Evolutionary conservation across 1,140 invertebrate genomes (phyloP).

Genomic region (Drosophila auraria): DNA sequence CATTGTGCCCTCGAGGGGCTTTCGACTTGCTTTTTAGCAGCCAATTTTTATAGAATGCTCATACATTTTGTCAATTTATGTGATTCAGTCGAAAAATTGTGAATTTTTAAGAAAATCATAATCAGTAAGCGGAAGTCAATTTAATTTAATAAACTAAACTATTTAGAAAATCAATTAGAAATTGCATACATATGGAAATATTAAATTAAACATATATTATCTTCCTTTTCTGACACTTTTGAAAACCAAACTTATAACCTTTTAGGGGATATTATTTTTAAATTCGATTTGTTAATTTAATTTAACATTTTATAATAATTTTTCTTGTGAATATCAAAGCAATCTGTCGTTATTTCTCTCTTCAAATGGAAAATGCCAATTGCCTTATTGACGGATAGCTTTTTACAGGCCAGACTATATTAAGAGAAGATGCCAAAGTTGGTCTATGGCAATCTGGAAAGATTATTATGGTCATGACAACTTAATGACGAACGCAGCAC

Average conservation of each 20-base stretch:
- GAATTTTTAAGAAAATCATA: constrained; percentile 4
- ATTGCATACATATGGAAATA: neutral
- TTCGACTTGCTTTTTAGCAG: too few relatives aligned
- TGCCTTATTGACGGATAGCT: constrained; percentile 54
- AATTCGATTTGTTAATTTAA: neutral
- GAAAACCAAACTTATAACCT: neutral
- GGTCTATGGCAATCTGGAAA: constrained; percentile 29
- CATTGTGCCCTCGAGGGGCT: too few relatives aligned
- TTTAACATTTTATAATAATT: constrained; percentile 14
- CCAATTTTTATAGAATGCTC: neutral
- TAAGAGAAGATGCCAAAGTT: constrained; percentile 20
- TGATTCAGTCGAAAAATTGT: neutral
- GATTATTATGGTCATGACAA: constrained; percentile 50
- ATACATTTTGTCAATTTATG: neutral
- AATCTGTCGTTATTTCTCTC: constrained; percentile 7
- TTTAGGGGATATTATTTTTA: neutral
- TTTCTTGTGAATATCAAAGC: neutral
- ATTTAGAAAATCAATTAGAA: constrained; percentile 4
- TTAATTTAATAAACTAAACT: neutral
- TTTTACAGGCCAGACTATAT: constrained; percentile 28
- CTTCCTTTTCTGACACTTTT: constrained; percentile 3
- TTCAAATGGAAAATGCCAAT: constrained; percentile 57
- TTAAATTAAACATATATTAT: neutral
- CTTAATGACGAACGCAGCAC: constrained; percentile 49
- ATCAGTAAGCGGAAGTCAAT: neutral